These are phyloP conservation scores for Babyrousa celebensis DNA, from an alignment of 2,797 vertebrate species.

Conservation along the genomic window DNA sequence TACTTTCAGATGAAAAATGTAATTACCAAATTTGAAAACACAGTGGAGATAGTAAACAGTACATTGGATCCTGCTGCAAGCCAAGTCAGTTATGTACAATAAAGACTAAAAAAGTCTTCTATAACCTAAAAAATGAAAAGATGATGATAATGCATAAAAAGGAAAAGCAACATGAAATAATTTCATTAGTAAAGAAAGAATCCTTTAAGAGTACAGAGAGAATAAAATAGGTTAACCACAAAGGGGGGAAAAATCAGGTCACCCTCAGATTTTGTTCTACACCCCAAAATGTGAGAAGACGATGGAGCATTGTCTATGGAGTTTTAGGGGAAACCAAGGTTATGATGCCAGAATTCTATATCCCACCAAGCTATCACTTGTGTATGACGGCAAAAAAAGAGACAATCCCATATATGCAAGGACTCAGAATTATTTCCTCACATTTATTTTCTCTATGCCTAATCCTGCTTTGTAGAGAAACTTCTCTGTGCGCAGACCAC, in stretches of 20 bases:
- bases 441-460: not conserved
- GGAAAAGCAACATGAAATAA: slow-evolving; percentile 36
- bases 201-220: slow-evolving; percentile 10
- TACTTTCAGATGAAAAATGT: slow-evolving; percentile 26
- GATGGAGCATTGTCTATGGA: not conserved
- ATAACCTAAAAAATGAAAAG: slow-evolving; percentile 18
- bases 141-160: slow-evolving; percentile 17
- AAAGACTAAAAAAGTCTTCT: slow-evolving; percentile 17
- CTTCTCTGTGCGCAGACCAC: not conserved
- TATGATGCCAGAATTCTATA: slow-evolving; percentile 45
- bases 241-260: not conserved
- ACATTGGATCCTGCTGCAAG: not conserved
- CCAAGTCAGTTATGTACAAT: slow-evolving; percentile 9
- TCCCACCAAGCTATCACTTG: not conserved
- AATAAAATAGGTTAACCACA: slow-evolving; percentile 23
- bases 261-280: slow-evolving; percentile 38
- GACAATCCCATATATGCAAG: not conserved
- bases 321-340: not conserved
- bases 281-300: slow-evolving; percentile 35
- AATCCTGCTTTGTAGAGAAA: slow-evolving; percentile 1
- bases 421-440: not conserved
- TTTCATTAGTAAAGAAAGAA: slow-evolving; percentile 40
- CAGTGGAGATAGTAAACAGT: not conserved
- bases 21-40: slow-evolving; percentile 23
- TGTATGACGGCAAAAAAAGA: not conserved